Evolutionary conservation across 2,113 vertebrate species (phyloP).

Genomic region (Motacilla alba): DNA sequence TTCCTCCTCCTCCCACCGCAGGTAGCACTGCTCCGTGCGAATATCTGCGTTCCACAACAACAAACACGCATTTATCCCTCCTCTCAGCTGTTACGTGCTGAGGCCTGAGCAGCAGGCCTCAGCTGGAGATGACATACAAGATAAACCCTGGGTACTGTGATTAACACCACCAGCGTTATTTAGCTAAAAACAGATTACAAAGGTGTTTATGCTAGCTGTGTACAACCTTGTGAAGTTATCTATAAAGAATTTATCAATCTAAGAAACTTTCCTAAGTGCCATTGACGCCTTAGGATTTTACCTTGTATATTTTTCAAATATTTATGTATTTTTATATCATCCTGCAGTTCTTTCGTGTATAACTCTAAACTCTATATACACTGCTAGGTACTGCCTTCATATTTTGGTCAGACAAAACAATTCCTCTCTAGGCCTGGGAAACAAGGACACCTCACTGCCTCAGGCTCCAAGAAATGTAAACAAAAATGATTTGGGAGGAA

Average conservation of each 20-base stretch:
- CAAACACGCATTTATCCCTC: not conserved
- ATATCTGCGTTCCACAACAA: constrained; percentile 54
- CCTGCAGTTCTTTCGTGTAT: not conserved
- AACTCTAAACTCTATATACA: not conserved
- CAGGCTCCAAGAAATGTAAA: not conserved
- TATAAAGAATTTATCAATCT: not conserved
- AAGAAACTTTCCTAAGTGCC: not conserved
- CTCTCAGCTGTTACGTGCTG: too few relatives aligned
- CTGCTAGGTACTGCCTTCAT: not conserved
- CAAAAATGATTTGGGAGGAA: not conserved
- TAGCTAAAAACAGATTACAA: not conserved
- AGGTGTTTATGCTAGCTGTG: not conserved
- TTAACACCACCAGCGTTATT: not conserved
- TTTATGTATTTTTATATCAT: not conserved
- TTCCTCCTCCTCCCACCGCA: constrained; percentile 75
- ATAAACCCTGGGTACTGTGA: not conserved
- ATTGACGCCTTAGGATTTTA: too few relatives aligned
- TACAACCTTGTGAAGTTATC: not conserved
- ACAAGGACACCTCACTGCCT: too few relatives aligned
- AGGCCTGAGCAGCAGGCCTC: not conserved
- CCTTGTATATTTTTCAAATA: not conserved
- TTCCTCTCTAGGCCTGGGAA: too few relatives aligned
- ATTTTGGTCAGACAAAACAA: not conserved
- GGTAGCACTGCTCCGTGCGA: constrained; percentile 76
- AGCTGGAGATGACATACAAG: accelerated